Evolutionary conservation across 2,888 invertebrate species (phyloP).

Genomic region (Halictus ligatus): DNA sequence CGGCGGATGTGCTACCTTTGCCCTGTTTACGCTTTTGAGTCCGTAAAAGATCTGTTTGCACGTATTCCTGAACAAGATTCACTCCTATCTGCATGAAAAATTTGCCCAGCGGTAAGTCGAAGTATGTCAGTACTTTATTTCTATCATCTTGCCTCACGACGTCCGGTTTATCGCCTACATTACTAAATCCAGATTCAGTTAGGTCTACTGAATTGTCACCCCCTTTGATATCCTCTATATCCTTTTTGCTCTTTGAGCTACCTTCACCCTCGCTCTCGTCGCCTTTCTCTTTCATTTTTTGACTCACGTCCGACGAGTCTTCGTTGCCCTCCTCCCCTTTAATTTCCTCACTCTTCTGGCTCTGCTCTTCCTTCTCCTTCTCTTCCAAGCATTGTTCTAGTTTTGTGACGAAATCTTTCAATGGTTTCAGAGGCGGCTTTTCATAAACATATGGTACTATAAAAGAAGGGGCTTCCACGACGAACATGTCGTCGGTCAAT

Average conservation of each 20-base stretch:
- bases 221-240: slow-evolving; percentile 81
- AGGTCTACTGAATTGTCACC: slow-evolving; percentile 76
- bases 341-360: slow-evolving; percentile 79
- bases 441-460: slow-evolving; percentile 97
- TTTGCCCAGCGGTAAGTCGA: slow-evolving; percentile 94
- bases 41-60: slow-evolving; percentile 95
- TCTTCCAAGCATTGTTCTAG: slow-evolving; percentile 88
- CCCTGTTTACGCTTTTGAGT: slow-evolving; percentile 94
- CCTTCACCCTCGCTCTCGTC: slow-evolving; percentile 79
- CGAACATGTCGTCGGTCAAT: slow-evolving; percentile 96
- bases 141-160: slow-evolving; percentile 73
- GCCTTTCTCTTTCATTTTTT: slow-evolving; percentile 81
- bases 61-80: slow-evolving; percentile 95
- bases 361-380: slow-evolving; percentile 86
- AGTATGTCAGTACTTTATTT: slow-evolving; percentile 89
- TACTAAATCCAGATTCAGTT: slow-evolving; percentile 66
- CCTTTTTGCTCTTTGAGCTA: slow-evolving; percentile 72
- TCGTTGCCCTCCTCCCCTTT: slow-evolving; percentile 83
- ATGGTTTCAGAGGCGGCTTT: slow-evolving; percentile 92
- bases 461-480: slow-evolving; percentile 96
- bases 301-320: slow-evolving; percentile 65
- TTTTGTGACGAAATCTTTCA: slow-evolving; percentile 90
- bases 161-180: slow-evolving; percentile 65
- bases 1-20: slow-evolving; percentile 88
- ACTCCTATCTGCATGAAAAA: slow-evolving; percentile 96